phyloP scores from a whole-genome alignment of 1,140 invertebrate genomes.

The Glossosoma conforme region DNA sequence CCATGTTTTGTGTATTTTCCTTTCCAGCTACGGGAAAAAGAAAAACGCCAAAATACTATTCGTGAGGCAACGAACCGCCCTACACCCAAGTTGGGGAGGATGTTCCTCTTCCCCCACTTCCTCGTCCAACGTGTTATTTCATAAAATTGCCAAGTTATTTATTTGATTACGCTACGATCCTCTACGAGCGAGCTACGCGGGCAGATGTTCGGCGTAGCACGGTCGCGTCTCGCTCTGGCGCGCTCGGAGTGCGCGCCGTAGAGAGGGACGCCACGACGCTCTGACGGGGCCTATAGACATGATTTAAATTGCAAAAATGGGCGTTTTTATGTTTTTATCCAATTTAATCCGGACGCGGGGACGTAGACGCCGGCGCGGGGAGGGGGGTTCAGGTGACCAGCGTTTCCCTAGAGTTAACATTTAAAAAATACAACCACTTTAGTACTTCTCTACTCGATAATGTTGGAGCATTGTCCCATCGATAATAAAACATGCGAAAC shows the following conservation, averaged over 20 bases:
- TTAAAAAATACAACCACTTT: too few relatives aligned
- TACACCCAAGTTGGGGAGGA: too few relatives aligned
- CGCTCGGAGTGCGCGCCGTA: background rate
- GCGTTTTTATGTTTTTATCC: constrained; percentile 42
- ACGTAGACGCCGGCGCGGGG: background rate
- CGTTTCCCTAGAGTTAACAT: constrained; percentile 1
- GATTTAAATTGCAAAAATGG: constrained; percentile 44
- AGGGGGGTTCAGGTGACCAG: background rate
- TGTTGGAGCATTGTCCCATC: too few relatives aligned
- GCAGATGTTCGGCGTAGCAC: constrained; percentile 10
- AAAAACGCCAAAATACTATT: too few relatives aligned
- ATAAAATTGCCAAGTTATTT: constrained; percentile 33
- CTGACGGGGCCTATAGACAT: constrained; percentile 28
- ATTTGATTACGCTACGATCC: constrained; percentile 32
- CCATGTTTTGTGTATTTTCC: too few relatives aligned
- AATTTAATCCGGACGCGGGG: constrained; percentile 34
- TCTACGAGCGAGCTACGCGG: constrained; percentile 11
- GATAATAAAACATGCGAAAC: too few relatives aligned
- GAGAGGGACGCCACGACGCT: constrained; percentile 3
- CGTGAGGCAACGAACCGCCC: too few relatives aligned
- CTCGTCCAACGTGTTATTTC: constrained; percentile 31
- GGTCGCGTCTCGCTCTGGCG: constrained; percentile 13
- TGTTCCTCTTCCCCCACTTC: constrained; percentile 2
- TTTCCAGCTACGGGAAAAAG: too few relatives aligned
- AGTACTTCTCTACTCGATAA: too few relatives aligned